Evolutionary conservation across 2,113 vertebrate species (phyloP), one percentile per base, ranked within the genome.

Genomic region (Epinephelus cyanopodus): DNA sequence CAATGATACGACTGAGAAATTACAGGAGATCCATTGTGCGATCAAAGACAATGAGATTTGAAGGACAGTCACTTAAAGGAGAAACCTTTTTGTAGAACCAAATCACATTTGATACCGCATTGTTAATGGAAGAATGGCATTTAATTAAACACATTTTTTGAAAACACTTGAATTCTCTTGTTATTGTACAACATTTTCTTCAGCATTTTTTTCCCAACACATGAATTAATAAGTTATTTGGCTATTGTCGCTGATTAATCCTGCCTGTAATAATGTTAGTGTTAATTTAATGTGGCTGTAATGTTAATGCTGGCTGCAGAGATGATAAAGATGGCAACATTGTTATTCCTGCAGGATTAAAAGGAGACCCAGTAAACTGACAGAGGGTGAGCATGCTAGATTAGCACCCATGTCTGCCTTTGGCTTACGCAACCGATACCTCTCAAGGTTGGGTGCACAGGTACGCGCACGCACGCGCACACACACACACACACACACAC

Each of bases 401-500:
- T 87, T 96, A 64, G 76, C 78, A 74, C 97, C 95, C 69, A 92
- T 96, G 91, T 93, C 94, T 92, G 94, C 93, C 52, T 96, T 97
- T 91, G 93, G 94, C 68, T 92, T 96, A 57, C 94, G 94, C 63
- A 96, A 95, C 94, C 94, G 95, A 45, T 96, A 97, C 91, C 96
- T 97, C 85, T 97, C 95, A 93, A 96, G 88, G 89, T 92, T 97
- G 67, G 95, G 96, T 17, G 92, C 96, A 72, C 96, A 96, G 96
- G 96, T 97, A 96, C 61, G 12, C 48, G 42, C 52, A 48, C 50
- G 68, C 3, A 37, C 65, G 47, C 72, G 42, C 13, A 42, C 29
- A 23, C 25, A 39, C 27, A 61, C 58, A 66, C 53, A 29, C 29
- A 29, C 48, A 13, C 66, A 48, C 52, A 48, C 50, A 71, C 3